These are phyloP conservation scores for Pseudoatta argentina DNA, from an alignment of 1,140 invertebrate species.

Conservation along the genomic window DNA sequence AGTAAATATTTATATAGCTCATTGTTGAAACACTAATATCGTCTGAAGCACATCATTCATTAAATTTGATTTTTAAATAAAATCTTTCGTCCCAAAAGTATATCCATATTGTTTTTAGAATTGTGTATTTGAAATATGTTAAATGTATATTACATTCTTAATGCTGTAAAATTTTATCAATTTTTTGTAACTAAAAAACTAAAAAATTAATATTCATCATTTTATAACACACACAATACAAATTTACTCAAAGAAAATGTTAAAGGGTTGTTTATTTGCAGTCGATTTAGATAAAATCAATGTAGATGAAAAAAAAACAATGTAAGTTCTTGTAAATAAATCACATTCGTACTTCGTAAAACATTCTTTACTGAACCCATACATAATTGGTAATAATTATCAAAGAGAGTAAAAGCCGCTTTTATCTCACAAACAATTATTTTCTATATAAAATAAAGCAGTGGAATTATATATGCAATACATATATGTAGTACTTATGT, in stretches of 20 bases:
- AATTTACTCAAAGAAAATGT: background rate
- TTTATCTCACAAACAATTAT: slow-evolving; percentile 45
- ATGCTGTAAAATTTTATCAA: background rate
- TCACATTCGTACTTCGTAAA: slow-evolving; percentile 66
- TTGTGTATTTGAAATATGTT: background rate
- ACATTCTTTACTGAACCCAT: slow-evolving; percentile 44
- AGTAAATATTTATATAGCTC: slow-evolving; percentile 56
- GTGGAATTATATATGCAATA: slow-evolving; percentile 56
- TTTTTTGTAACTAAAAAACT: slow-evolving; percentile 24
- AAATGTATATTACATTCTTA: background rate
- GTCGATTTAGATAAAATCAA: slow-evolving; percentile 52
- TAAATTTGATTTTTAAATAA: slow-evolving; percentile 21
- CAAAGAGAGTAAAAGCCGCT: slow-evolving; percentile 41
- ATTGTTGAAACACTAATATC: slow-evolving; percentile 27
- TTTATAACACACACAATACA: slow-evolving; percentile 31
- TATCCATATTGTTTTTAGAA: slow-evolving; percentile 17
- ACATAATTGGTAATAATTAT: slow-evolving; percentile 43
- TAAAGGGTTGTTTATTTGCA: slow-evolving; percentile 29
- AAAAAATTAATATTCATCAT: slow-evolving; percentile 5
- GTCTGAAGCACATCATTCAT: background rate
- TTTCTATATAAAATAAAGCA: slow-evolving; percentile 66
- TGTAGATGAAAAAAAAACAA: slow-evolving; percentile 52
- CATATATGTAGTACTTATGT: slow-evolving; percentile 43
- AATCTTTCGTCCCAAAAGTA: slow-evolving; percentile 1
- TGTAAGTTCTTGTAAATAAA: slow-evolving; percentile 76